phyloP scores from a whole-genome alignment of 2,888 invertebrate species.

The Xylota segnis region DNA sequence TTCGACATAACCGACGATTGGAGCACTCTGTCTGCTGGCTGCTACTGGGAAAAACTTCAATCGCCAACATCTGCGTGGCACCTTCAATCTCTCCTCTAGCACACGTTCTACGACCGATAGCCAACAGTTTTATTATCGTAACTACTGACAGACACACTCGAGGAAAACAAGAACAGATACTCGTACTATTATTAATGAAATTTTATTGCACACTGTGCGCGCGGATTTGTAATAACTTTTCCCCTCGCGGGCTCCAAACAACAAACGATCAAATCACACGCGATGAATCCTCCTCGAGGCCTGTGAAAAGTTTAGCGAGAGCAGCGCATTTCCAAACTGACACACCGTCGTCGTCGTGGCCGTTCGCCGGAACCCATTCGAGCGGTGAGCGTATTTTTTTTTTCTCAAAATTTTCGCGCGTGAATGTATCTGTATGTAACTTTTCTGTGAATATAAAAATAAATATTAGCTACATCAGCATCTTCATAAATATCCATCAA shows the following conservation, averaged over 20 bases:
- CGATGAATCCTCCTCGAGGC: conserved; percentile 41
- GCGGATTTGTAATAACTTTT: conserved; percentile 41
- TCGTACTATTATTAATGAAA: conserved; percentile 58
- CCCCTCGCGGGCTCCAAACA: conserved; percentile 31
- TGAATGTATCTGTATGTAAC: conserved; percentile 33
- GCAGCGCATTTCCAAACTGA: conserved; percentile 65
- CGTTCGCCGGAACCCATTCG: neutral
- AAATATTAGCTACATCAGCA: conserved; percentile 65
- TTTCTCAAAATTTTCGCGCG: conserved; percentile 26
- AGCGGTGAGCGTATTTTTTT: conserved; percentile 27
- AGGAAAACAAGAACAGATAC: conserved; percentile 41
- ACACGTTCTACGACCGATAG: conserved; percentile 34
- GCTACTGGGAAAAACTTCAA: conserved; percentile 25
- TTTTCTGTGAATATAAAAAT: conserved; percentile 66
- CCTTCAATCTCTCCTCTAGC: conserved; percentile 30
- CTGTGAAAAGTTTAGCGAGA: conserved; percentile 43
- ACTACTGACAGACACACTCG: conserved; percentile 56
- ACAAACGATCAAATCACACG: conserved; percentile 62
- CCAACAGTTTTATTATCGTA: conserved; percentile 58
- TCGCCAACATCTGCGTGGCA: conserved; percentile 50
- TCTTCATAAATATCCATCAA: conserved; percentile 69
- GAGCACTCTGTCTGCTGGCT: conserved; percentile 18
- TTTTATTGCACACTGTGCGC: conserved; percentile 58
- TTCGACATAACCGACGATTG: conserved; percentile 62
- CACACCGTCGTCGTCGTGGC: neutral